phyloP scores from a whole-genome alignment of 2,113 vertebrate genomes.

The Anhinga anhinga region DNA sequence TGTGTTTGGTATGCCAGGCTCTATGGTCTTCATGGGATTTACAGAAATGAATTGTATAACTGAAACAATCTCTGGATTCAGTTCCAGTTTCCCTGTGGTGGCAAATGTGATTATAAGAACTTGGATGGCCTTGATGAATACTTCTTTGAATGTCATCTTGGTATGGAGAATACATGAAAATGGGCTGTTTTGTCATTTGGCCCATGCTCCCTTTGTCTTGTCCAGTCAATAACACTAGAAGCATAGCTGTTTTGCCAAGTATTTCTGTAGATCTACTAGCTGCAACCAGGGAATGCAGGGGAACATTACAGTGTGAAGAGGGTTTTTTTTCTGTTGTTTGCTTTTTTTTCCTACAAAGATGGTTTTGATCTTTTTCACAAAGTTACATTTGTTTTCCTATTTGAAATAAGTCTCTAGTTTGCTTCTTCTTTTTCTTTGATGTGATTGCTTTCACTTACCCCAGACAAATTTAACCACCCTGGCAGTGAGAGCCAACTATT shows the following conservation, averaged over 20 bases:
- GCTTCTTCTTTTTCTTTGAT: background rate
- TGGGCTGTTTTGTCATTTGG: background rate
- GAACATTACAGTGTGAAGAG: accelerated
- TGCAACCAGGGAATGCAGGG: background rate
- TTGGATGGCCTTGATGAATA: background rate
- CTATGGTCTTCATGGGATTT: background rate
- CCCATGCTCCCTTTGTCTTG: background rate
- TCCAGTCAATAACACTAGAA: background rate
- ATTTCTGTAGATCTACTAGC: background rate
- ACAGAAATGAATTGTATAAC: background rate
- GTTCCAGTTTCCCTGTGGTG: background rate
- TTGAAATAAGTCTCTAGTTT: background rate
- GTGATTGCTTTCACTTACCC: background rate
- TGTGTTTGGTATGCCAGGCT: background rate
- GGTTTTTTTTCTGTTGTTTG: background rate
- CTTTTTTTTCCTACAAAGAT: no score
- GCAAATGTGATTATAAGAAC: background rate
- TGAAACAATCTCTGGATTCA: background rate
- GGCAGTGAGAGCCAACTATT: background rate
- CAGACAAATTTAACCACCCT: background rate
- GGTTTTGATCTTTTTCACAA: background rate
- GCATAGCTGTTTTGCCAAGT: background rate
- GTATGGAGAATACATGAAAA: background rate
- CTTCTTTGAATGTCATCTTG: background rate
- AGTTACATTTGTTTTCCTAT: background rate